Conservation (phyloP, 2,797 vertebrate species). For the Alouatta caraya region DNA sequence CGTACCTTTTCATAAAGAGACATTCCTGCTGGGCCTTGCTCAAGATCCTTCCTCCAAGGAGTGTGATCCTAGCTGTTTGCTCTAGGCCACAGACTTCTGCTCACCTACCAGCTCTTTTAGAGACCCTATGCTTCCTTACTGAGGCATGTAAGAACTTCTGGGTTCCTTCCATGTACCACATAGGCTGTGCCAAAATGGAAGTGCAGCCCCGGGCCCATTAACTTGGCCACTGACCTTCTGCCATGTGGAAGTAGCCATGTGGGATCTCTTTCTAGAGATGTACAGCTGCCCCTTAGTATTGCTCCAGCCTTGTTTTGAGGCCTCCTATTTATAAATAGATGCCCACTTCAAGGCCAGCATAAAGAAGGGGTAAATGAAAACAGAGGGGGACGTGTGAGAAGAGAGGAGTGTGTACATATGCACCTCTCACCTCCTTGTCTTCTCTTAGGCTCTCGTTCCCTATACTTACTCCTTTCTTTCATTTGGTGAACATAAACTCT, state of each 20-base stretch:
- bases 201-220: neutral
- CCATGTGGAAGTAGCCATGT: neutral
- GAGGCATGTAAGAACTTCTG: neutral
- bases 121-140: neutral
- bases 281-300: rapidly evolving
- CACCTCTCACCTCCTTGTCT: neutral
- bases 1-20: neutral
- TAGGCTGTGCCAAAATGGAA: neutral
- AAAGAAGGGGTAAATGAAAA: neutral
- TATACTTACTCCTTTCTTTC: neutral
- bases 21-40: neutral
- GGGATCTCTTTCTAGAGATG: neutral
- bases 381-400: neutral
- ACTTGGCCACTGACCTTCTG: neutral
- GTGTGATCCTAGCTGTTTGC: neutral
- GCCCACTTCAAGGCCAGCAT: neutral
- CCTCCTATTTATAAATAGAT: neutral
- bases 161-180: neutral
- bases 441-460: neutral
- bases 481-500: neutral
- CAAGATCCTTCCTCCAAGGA: neutral
- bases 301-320: neutral
- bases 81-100: neutral
- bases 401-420: neutral
- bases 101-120: neutral